These are phyloP conservation scores for Bimastos eiseni DNA, from an alignment of 2,888 invertebrate genomes.

Conservation along the genomic window DNA sequence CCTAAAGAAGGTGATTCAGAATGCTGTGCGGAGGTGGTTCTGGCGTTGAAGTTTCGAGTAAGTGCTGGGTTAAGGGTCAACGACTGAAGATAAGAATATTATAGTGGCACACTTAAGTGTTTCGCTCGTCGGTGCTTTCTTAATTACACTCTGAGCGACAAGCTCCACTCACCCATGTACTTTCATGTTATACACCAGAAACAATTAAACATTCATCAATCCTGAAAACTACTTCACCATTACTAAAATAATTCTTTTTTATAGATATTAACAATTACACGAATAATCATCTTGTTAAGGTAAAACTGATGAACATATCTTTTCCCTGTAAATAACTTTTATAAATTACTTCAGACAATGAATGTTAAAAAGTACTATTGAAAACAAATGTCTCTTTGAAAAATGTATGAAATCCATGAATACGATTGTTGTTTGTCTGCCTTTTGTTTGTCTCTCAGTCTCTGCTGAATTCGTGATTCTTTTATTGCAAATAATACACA, in stretches of 20 bases:
- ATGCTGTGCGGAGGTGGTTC: constrained; percentile 1
- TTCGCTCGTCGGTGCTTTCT: background rate
- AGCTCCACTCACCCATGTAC: background rate
- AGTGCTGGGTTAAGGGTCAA: background rate
- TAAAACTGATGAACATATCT: background rate
- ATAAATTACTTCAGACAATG: background rate
- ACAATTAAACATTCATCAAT: background rate
- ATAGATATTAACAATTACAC: background rate
- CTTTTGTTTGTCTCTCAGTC: too few species aligned
- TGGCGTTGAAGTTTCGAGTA: constrained; percentile 17
- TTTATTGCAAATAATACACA: too few species aligned
- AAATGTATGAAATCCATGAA: too few species aligned
- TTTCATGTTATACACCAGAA: background rate
- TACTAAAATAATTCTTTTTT: background rate
- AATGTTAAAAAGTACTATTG: background rate
- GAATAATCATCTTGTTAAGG: background rate
- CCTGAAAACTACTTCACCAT: background rate
- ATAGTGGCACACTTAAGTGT: background rate
- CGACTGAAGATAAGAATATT: background rate
- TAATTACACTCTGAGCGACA: background rate
- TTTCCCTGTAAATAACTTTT: background rate
- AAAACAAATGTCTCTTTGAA: too few species aligned
- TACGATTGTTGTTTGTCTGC: too few species aligned
- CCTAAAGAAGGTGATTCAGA: background rate
- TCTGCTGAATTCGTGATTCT: too few species aligned